A percentile compares a stretch with the other conserved stretches of the same genome.
phyloP scores from a whole-genome alignment of 1,140 invertebrate genomes.

The Diorhabda carinulata region DNA sequence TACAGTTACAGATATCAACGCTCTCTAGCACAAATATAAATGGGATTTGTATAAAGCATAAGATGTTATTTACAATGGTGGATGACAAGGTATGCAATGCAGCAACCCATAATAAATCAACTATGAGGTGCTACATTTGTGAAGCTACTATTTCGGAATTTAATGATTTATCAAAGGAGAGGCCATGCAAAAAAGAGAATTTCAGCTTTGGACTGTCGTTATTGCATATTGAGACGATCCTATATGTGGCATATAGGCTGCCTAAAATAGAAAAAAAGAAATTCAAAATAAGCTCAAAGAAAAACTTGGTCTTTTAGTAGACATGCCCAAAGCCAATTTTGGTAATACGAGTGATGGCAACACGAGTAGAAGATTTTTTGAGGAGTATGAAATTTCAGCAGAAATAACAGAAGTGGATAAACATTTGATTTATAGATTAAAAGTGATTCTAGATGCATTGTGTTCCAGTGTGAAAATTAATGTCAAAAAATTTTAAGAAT shows the following conservation, averaged over 20 bases:
- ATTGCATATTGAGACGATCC: too few species aligned
- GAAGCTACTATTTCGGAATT: too few species aligned
- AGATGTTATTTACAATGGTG: slow-evolving; percentile 43
- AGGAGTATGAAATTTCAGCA: not conserved
- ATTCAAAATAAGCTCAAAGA: too few species aligned
- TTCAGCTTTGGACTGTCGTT: too few species aligned
- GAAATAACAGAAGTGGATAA: not conserved
- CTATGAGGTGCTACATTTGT: slow-evolving; percentile 17
- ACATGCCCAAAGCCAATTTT: too few species aligned
- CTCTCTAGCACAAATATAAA: not conserved
- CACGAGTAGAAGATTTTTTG: not conserved
- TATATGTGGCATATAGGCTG: too few species aligned
- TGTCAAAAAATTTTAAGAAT: slow-evolving; percentile 31
- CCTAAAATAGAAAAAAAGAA: too few species aligned
- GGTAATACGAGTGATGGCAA: too few species aligned
- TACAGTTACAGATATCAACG: not conserved
- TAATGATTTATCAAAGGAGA: too few species aligned
- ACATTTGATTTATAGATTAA: not conserved
- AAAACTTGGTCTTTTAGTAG: too few species aligned
- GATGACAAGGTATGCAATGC: slow-evolving; percentile 49
- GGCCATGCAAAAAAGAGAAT: too few species aligned
- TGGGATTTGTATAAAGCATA: slow-evolving; percentile 22
- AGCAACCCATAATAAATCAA: slow-evolving; percentile 45
- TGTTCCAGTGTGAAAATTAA: slow-evolving; percentile 21
- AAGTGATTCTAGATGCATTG: slow-evolving; percentile 22